These are phyloP conservation scores for Drosophila paramelanica DNA, from an alignment of 2,888 invertebrate genomes.

Conservation along the genomic window DNA sequence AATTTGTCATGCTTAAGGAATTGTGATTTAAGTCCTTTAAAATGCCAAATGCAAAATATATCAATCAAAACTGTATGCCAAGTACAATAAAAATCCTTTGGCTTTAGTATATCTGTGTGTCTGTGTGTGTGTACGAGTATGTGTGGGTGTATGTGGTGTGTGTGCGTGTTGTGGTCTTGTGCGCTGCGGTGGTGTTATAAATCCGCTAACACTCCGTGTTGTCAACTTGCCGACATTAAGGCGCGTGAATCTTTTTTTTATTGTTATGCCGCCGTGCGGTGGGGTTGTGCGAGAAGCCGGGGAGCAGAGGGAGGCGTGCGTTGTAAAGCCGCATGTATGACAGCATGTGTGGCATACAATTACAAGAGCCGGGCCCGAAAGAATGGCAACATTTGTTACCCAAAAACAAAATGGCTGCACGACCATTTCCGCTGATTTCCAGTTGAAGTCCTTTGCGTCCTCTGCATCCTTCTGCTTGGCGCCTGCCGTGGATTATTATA, in stretches of 20 bases:
- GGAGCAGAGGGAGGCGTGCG: slow-evolving; percentile 5
- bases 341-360: slow-evolving; percentile 72
- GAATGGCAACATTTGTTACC: slow-evolving; percentile 67
- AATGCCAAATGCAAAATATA: slow-evolving; percentile 66
- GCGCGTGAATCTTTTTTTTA: slow-evolving; percentile 76
- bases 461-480: slow-evolving; percentile 29
- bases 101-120: slow-evolving; percentile 24
- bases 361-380: slow-evolving; percentile 51
- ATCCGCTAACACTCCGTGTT: slow-evolving; percentile 77
- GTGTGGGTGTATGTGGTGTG: background rate
- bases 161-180: slow-evolving; percentile 30
- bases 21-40: slow-evolving; percentile 49
- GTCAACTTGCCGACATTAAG: slow-evolving; percentile 79
- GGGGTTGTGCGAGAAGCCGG: slow-evolving; percentile 23
- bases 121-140: slow-evolving; percentile 2
- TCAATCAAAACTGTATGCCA: slow-evolving; percentile 69
- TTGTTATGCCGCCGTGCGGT: slow-evolving; percentile 66
- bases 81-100: slow-evolving; percentile 64
- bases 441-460: slow-evolving; percentile 53
- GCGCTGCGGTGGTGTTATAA: slow-evolving; percentile 45
- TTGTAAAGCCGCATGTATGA: slow-evolving; percentile 64
- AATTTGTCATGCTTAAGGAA: slow-evolving; percentile 71
- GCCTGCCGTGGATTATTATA: slow-evolving; percentile 70
- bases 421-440: slow-evolving; percentile 67
- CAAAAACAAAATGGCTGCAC: slow-evolving; percentile 70